Conservation (phyloP, 2,888 invertebrate genomes). For the Nowickia ferox region DNA sequence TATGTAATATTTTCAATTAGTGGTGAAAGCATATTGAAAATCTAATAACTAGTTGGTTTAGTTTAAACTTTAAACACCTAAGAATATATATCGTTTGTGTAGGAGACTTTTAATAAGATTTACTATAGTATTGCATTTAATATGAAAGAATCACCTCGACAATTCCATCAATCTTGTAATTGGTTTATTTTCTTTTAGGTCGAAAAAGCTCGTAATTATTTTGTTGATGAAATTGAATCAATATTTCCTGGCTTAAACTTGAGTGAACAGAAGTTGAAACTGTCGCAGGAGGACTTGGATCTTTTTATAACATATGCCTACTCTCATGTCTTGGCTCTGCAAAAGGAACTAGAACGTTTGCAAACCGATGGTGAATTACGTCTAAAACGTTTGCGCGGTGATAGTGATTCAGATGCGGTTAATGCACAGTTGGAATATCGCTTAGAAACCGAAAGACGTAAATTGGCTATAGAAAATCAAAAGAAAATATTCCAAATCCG, state of each 20-base stretch:
- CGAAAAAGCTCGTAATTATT: conserved; percentile 85
- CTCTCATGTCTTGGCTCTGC: conserved; percentile 89
- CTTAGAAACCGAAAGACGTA: conserved; percentile 87
- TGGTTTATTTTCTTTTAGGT: conserved; percentile 72
- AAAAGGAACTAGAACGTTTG: conserved; percentile 89
- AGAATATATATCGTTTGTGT: too few species aligned
- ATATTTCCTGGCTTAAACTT: conserved; percentile 90
- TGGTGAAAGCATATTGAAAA: too few species aligned
- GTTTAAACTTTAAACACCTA: too few species aligned
- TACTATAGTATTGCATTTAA: too few species aligned
- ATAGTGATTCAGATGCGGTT: conserved; percentile 84
- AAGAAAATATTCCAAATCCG: conserved; percentile 87
- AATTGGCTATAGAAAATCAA: conserved; percentile 88
- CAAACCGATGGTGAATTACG: conserved; percentile 87
- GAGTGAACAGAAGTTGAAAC: conserved; percentile 86
- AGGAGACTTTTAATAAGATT: too few species aligned
- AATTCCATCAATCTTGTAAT: neutral
- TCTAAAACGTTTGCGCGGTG: conserved; percentile 85
- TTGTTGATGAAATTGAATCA: conserved; percentile 87
- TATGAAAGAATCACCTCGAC: too few species aligned
- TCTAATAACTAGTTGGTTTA: too few species aligned
- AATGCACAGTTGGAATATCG: conserved; percentile 87
- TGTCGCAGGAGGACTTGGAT: conserved; percentile 87
- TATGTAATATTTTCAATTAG: too few species aligned
- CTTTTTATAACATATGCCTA: conserved; percentile 91